Evolutionary conservation across 2,113 vertebrate genomes (phyloP).

Genomic region (Verasper variegatus): DNA sequence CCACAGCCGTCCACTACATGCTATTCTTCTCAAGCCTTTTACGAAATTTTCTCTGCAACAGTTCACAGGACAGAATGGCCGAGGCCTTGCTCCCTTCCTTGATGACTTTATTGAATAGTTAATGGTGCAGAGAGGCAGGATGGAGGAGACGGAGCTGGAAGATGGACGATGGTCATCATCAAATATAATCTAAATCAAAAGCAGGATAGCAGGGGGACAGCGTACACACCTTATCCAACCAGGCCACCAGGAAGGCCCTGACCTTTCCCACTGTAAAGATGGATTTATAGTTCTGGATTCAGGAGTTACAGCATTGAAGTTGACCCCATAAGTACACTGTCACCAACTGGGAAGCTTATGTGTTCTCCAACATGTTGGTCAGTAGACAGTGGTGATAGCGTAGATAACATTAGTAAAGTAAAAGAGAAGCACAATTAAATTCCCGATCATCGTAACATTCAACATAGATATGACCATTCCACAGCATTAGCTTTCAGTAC

Average conservation of each 20-base stretch:
- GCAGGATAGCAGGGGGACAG: neutral
- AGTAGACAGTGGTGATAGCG: neutral
- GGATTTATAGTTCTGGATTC: neutral
- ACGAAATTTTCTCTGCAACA: neutral
- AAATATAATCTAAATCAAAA: conserved; percentile 34
- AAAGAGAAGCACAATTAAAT: neutral
- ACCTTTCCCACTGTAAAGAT: neutral
- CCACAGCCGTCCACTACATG: neutral
- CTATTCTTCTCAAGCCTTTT: neutral
- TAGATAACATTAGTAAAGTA: too few species aligned
- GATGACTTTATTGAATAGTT: conserved; percentile 37
- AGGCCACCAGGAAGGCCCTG: neutral
- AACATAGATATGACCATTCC: neutral
- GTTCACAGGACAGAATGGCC: conserved; percentile 5
- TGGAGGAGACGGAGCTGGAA: conserved; percentile 10
- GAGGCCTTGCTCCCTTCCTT: conserved; percentile 20
- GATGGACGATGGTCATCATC: conserved; percentile 14
- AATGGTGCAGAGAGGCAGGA: conserved; percentile 15
- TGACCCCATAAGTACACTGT: neutral
- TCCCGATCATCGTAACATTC: too few species aligned
- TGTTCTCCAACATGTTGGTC: neutral
- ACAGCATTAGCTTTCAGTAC: neutral
- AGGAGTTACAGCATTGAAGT: neutral
- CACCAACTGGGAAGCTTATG: neutral
- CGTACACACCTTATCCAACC: neutral